Conservation (phyloP, 2,797 vertebrate genomes). For the Sitta carolinensis region DNA sequence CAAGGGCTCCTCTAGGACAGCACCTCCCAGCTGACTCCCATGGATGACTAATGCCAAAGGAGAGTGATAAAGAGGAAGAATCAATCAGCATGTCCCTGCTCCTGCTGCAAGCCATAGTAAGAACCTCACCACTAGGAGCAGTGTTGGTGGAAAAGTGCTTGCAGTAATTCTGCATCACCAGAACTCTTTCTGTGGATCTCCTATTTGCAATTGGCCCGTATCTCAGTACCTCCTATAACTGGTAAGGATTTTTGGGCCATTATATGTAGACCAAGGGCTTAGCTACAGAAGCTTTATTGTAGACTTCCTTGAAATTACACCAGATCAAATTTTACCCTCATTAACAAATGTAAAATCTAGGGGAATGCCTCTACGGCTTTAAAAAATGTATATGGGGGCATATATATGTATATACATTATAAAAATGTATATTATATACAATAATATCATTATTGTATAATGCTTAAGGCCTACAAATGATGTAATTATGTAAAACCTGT, state of each 20-base stretch:
- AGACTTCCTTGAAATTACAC: not conserved
- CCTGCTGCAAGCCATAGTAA: not conserved
- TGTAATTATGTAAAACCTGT: not conserved
- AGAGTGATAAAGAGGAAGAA: not conserved
- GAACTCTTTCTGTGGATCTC: not conserved
- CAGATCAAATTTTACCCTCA: not conserved
- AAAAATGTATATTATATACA: too few relatives aligned
- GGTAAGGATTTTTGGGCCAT: not conserved
- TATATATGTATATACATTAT: too few relatives aligned
- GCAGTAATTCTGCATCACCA: not conserved
- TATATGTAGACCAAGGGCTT: not conserved
- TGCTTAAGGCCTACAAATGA: not conserved
- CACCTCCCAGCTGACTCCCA: not conserved
- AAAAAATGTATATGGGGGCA: not conserved
- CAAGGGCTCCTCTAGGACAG: not conserved
- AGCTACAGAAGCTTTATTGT: not conserved
- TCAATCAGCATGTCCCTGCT: not conserved
- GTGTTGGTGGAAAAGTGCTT: not conserved
- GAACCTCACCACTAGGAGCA: not conserved
- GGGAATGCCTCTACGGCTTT: not conserved
- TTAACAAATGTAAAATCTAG: not conserved
- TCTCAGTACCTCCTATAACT: not conserved
- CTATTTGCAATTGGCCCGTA: not conserved
- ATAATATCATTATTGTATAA: not conserved
- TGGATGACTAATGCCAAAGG: not conserved